Percentiles rank a stretch among this genome's conserved stretches.
Evolutionary conservation across 2,888 invertebrate genomes (phyloP).

Genomic region (Drosophila bunnanda): DNA sequence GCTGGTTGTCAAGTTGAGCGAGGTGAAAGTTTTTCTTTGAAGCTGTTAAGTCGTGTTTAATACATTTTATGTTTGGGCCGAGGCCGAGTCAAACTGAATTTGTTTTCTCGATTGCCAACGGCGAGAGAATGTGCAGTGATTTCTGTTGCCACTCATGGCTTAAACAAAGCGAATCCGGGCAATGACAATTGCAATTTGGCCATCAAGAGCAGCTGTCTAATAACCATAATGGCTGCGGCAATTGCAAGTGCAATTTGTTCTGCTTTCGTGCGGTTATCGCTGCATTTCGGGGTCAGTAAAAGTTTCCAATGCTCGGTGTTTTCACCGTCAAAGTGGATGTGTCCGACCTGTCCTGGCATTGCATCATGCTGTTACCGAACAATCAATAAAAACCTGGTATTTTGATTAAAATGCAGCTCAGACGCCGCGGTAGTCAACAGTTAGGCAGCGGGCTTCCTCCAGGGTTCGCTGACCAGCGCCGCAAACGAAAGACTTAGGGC

Average conservation of each 20-base stretch:
- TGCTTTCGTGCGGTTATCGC: slow-evolving; percentile 63
- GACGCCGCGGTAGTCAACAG: slow-evolving; percentile 17
- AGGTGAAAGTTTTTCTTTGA: slow-evolving; percentile 79
- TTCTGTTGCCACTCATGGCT: slow-evolving; percentile 14
- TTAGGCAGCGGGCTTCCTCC: slow-evolving; percentile 27
- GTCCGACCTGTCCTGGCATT: slow-evolving; percentile 35
- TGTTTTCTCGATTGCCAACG: slow-evolving; percentile 32
- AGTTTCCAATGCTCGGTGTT: slow-evolving; percentile 41
- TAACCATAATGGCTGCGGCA: slow-evolving; percentile 25
- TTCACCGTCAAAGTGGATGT: background rate
- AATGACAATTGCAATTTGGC: slow-evolving; percentile 42
- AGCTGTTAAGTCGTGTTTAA: slow-evolving; percentile 59
- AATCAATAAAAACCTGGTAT: slow-evolving; percentile 11
- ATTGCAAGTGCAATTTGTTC: slow-evolving; percentile 61
- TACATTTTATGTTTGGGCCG: slow-evolving; percentile 36
- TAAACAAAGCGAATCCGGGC: slow-evolving; percentile 23
- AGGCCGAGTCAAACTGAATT: slow-evolving; percentile 20
- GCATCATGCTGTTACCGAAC: slow-evolving; percentile 69
- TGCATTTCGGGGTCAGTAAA: slow-evolving; percentile 73
- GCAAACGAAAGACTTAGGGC: slow-evolving; percentile 72
- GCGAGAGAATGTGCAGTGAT: slow-evolving; percentile 25
- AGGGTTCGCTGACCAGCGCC: slow-evolving; percentile 58
- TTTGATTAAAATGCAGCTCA: slow-evolving; percentile 64
- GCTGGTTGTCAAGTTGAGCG: slow-evolving; percentile 49
- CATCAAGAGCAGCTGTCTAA: slow-evolving; percentile 31